phyloP scores from a whole-genome alignment of 2,888 invertebrate genomes.

The Argyresthia albistria region DNA sequence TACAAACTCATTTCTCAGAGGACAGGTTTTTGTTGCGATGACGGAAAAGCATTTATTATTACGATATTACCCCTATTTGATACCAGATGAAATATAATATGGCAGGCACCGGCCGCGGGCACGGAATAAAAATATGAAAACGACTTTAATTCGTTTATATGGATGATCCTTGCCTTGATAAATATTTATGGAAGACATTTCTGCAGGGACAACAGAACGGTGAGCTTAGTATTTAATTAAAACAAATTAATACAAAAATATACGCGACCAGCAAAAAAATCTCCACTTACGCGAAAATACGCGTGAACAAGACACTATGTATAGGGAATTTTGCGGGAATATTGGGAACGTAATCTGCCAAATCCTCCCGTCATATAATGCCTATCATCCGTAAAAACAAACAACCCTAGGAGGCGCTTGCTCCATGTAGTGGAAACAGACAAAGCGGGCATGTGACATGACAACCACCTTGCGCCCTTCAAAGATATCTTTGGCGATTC shows the following conservation, averaged over 20 bases:
- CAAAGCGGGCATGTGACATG: too few relatives aligned
- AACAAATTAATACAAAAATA: too few relatives aligned
- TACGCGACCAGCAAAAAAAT: too few relatives aligned
- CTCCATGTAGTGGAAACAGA: conserved; percentile 40
- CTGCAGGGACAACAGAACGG: too few relatives aligned
- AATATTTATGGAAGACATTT: too few relatives aligned
- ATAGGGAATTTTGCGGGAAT: too few relatives aligned
- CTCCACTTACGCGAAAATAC: too few relatives aligned
- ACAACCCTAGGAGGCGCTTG: conserved; percentile 24
- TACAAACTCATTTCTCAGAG: conserved; percentile 6
- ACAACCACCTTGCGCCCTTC: too few relatives aligned
- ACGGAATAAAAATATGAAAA: conserved; percentile 31
- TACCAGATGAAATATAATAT: conserved; percentile 46
- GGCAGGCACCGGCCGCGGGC: conserved; percentile 21
- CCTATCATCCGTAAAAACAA: conserved; percentile 46
- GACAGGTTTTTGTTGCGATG: neutral
- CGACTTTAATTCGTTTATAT: neutral
- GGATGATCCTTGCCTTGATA: neutral
- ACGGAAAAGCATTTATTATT: conserved; percentile 37
- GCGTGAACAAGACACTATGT: too few relatives aligned
- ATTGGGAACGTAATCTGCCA: too few relatives aligned
- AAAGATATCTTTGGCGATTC: too few relatives aligned
- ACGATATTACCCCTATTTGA: conserved; percentile 58
- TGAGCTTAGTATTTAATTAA: too few relatives aligned
- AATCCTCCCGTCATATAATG: conserved; percentile 20